These are phyloP conservation scores for Ariopsis seemanni DNA, from an alignment of 2,113 vertebrate species.

Conservation along the genomic window DNA sequence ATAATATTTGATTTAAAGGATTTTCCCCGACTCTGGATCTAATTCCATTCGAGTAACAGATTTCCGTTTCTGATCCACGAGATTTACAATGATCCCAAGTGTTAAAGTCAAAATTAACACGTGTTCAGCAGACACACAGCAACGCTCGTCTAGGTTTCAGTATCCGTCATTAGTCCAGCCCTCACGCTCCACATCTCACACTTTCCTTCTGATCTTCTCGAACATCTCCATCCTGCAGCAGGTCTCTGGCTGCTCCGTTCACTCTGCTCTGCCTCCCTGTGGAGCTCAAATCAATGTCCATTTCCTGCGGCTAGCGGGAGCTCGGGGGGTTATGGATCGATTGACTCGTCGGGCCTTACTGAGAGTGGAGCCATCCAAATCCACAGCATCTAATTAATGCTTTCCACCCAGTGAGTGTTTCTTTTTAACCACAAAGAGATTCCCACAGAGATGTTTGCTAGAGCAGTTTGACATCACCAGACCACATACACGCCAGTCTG, in stretches of 20 bases:
- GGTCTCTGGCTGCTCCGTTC: not conserved
- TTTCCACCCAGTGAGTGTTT: not conserved
- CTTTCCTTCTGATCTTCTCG: not conserved
- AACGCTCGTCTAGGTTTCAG: not conserved
- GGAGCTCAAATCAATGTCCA: constrained; percentile 49
- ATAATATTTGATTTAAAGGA: not conserved
- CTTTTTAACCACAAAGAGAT: not conserved
- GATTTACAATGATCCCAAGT: not conserved
- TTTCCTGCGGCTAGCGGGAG: constrained; percentile 57
- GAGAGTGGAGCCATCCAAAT: constrained; percentile 50
- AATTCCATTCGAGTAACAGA: not conserved
- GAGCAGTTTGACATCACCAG: not conserved
- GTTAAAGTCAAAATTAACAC: not conserved
- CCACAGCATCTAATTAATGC: constrained; percentile 57
- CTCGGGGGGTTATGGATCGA: constrained; percentile 15
- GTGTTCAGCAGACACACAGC: not conserved
- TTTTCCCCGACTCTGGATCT: no score
- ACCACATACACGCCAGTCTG: not conserved
- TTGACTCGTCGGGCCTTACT: not conserved
- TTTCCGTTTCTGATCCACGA: not conserved
- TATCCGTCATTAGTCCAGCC: not conserved
- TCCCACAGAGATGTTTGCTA: not conserved
- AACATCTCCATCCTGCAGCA: not conserved
- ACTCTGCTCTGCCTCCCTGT: not conserved
- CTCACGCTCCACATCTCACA: not conserved